Evolutionary conservation across 2,113 vertebrate genomes (phyloP).

Genomic region (Mastomys natalensis): DNA sequence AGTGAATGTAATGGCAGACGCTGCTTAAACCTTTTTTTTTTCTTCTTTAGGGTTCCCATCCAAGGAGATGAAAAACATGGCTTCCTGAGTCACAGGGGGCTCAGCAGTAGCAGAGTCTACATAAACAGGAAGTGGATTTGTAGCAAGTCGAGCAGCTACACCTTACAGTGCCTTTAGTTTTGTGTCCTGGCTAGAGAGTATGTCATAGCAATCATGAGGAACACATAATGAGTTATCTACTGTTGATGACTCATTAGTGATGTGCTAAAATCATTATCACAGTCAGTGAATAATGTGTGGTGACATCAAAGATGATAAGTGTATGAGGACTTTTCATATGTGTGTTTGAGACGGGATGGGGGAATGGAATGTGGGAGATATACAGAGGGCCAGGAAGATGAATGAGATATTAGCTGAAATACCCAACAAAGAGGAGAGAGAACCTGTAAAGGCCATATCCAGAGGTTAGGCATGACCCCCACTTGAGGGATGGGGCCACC

Average conservation of each 20-base stretch:
- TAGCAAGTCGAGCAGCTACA: background rate
- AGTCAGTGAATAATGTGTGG: too few relatives aligned
- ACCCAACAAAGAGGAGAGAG: too few relatives aligned
- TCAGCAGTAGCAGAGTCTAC: background rate
- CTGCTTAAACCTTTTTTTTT: background rate
- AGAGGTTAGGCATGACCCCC: too few relatives aligned
- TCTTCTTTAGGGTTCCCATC: background rate
- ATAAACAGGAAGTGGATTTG: background rate
- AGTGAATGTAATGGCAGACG: background rate
- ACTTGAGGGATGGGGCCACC: too few relatives aligned
- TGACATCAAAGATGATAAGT: too few relatives aligned
- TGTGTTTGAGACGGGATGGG: too few relatives aligned
- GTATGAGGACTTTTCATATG: too few relatives aligned
- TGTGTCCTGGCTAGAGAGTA: background rate
- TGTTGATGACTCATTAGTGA: background rate
- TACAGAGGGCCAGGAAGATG: too few relatives aligned
- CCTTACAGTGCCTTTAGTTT: rapidly evolving
- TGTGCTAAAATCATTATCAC: too few relatives aligned
- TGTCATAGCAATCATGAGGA: background rate
- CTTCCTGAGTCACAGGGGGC: background rate
- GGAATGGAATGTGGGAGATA: too few relatives aligned
- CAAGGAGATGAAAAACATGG: background rate
- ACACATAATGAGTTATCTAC: background rate
- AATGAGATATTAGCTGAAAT: too few relatives aligned
- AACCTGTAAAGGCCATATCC: too few relatives aligned